Conservation (phyloP, 2,888 invertebrate species). For the Cyclophora punctaria region DNA sequence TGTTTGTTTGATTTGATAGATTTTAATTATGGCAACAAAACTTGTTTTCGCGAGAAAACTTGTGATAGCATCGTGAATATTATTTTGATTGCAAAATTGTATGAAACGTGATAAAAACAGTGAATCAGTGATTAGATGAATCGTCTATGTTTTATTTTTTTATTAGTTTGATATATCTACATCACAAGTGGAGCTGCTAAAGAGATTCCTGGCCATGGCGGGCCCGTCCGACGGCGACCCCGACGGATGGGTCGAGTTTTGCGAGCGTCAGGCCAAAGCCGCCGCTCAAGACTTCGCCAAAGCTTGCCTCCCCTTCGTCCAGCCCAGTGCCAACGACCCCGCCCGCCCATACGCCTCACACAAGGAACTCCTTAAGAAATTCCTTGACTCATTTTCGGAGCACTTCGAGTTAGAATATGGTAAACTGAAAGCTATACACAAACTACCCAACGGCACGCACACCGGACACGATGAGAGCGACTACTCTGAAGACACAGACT, state of each 20-base stretch:
- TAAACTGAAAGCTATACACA: slow-evolving; percentile 59
- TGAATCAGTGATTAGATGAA: slow-evolving; percentile 23
- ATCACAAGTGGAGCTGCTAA: slow-evolving; percentile 71
- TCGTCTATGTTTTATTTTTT: slow-evolving; percentile 30
- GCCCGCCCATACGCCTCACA: slow-evolving; percentile 79
- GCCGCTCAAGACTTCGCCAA: slow-evolving; percentile 92
- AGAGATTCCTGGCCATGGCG: slow-evolving; percentile 68
- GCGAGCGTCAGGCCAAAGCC: slow-evolving; percentile 89
- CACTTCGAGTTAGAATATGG: slow-evolving; percentile 88
- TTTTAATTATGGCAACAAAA: slow-evolving; percentile 54
- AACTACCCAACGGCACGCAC: slow-evolving; percentile 65
- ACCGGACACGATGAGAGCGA: slow-evolving; percentile 76
- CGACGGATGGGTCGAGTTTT: slow-evolving; percentile 87
- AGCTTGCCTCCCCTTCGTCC: slow-evolving; percentile 86
- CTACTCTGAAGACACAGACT: slow-evolving; percentile 85
- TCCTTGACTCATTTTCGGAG: slow-evolving; percentile 87
- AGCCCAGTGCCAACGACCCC: slow-evolving; percentile 80
- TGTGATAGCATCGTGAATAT: slow-evolving; percentile 60
- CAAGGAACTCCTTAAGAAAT: slow-evolving; percentile 86
- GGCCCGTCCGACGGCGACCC: slow-evolving; percentile 77
- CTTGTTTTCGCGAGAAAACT: slow-evolving; percentile 66
- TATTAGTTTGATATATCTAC: slow-evolving; percentile 21
- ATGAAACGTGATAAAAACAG: slow-evolving; percentile 32
- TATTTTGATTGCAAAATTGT: slow-evolving; percentile 61
- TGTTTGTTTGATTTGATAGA: not conserved